Conservation (phyloP, 2,888 invertebrate genomes). For the Tenthredo notha region DNA sequence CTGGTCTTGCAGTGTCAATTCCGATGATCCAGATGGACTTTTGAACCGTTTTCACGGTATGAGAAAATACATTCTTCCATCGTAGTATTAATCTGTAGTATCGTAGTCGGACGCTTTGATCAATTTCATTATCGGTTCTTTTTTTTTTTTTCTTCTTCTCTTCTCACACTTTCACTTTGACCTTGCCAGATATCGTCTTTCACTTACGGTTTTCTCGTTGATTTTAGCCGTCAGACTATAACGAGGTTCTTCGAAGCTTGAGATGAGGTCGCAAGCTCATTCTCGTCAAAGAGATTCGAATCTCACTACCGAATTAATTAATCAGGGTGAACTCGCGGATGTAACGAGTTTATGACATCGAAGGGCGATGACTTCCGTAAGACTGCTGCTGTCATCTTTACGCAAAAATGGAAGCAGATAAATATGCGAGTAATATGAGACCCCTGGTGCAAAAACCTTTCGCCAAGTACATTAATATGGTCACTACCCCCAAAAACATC, state of each 20-base stretch:
- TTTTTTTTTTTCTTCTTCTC: background rate
- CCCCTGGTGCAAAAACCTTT: too few relatives aligned
- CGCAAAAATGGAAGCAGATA: background rate
- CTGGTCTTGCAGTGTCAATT: background rate
- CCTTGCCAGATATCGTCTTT: background rate
- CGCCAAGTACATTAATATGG: too few relatives aligned
- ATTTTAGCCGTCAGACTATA: background rate
- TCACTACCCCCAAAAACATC: too few relatives aligned
- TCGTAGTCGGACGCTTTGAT: background rate
- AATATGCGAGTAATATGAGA: background rate
- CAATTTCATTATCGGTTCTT: background rate
- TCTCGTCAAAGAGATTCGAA: background rate
- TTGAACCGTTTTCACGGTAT: too few relatives aligned
- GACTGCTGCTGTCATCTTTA: background rate
- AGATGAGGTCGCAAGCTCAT: background rate
- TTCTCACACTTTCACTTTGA: background rate
- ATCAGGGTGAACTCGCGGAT: background rate
- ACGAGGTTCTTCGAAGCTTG: background rate
- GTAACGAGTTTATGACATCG: background rate
- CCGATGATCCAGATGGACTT: background rate
- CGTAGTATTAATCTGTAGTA: background rate
- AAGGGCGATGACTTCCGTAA: background rate
- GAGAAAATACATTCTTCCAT: background rate
- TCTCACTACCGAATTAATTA: background rate
- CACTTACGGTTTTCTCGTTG: background rate